Percentiles rank a stretch among this genome's conserved stretches.
Conservation (phyloP, 2,797 vertebrate species). For the Sylvia borin region DNA sequence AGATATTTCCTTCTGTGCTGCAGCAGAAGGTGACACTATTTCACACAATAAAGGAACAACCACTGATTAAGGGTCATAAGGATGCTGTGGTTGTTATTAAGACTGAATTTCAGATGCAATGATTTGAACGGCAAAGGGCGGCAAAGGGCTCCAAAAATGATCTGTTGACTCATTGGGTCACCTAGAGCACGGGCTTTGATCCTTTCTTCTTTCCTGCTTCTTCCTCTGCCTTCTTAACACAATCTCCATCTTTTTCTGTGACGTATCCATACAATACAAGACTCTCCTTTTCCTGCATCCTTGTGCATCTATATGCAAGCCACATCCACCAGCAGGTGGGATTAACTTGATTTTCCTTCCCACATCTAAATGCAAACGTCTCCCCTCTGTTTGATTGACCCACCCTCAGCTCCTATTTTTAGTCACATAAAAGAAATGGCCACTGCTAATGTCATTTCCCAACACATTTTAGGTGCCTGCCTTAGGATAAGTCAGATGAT, state of each 20-base stretch:
- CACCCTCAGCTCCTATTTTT: neutral
- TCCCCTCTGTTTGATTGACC: neutral
- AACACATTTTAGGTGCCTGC: neutral
- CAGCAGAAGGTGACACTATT: neutral
- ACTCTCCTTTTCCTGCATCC: neutral
- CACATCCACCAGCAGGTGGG: accelerated
- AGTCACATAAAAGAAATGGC: neutral
- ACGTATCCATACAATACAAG: neutral
- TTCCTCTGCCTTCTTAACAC: neutral
- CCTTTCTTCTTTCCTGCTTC: neutral
- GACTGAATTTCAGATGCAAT: neutral
- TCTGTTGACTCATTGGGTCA: neutral
- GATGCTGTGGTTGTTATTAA: neutral
- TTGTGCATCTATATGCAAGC: neutral
- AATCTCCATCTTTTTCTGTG: neutral
- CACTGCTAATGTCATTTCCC: neutral
- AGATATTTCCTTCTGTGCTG: neutral
- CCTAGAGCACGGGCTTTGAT: neutral
- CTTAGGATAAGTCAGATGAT: neutral
- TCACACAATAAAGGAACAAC: neutral
- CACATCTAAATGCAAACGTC: neutral
- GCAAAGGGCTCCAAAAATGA: neutral
- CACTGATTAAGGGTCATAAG: neutral
- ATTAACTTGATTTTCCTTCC: neutral
- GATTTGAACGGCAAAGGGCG: neutral